Evolutionary conservation across 2,797 vertebrate species (phyloP), one percentile per base, ranked within the genome.

Genomic region (Triplophysa yarkandensis): DNA sequence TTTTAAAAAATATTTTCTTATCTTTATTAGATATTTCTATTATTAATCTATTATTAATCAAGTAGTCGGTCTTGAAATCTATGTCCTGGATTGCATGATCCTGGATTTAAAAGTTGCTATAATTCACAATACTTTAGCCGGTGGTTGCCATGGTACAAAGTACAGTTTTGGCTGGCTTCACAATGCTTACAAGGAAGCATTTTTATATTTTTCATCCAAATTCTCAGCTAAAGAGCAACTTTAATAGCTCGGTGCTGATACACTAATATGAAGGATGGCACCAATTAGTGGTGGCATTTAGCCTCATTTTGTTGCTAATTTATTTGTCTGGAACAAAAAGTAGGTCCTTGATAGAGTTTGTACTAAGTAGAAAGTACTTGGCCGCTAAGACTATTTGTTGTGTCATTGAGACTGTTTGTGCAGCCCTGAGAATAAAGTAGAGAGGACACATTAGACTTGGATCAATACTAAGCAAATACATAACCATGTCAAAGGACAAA

Each of bases 391-490:
- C 25, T 68, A 44, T 70, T 81, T 73, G 68, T 63, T 48, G 52
- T 79, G 74, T 65, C 71, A 79, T 75, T 74, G 63, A 79, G 58
- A 48, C 21, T 19, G 28, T 65, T 77, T 77, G 68, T 72, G 68
- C 43, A 77, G 52, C 65, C 55, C 21, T 36, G 39, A 63, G 41
- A 60, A 46, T 32, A 48, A 39, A 68, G 68, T 48, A 25, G 34
- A 70, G 76, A 68, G 27, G 70, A 76, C 81, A 68, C 77, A 80
- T 71, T 19, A 80, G 79, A 61, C 23, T 64, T 65, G 71, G 67
- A 88, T 88, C 85, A 46, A 84, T 87, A 86, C 58, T 16, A 39
- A 81, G 72, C 76, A 82, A 82, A 86, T 80, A 80, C 48, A 82
- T 79, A 75, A 80, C 80, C 76, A 80, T 77, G 83, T 87, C 75